Percentiles rank a stretch among this genome's conserved stretches.
Evolutionary conservation across 2,797 vertebrate species (phyloP).

Genomic region (Girardinus metallicus): DNA sequence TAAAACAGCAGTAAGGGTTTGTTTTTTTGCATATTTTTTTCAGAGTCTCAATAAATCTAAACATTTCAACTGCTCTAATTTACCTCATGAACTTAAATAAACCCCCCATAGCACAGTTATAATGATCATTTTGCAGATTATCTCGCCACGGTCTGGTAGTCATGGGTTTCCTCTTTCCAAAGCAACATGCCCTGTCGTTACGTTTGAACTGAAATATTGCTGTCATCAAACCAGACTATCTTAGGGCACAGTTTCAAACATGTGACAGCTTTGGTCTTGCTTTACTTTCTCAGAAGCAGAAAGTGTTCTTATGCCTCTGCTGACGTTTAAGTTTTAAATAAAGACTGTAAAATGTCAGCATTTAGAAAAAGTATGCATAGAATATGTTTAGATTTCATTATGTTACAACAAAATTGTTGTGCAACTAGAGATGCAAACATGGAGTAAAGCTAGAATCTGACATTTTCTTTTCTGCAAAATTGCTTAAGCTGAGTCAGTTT

Average conservation of each 20-base stretch:
- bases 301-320: neutral
- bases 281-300: neutral
- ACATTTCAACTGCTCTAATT: neutral
- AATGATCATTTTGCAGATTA: neutral
- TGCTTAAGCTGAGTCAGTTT: neutral
- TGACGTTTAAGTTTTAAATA: neutral
- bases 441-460: neutral
- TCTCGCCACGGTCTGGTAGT: neutral
- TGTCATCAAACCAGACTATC: neutral
- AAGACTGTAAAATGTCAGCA: neutral
- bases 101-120: neutral
- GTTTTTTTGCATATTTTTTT: neutral
- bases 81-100: neutral
- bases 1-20: too few species aligned
- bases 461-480: neutral
- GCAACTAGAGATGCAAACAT: neutral
- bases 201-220: neutral
- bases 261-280: conserved; percentile 1
- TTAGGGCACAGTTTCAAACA: neutral
- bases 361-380: neutral
- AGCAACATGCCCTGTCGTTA: neutral
- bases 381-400: neutral
- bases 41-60: neutral
- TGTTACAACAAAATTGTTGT: neutral
- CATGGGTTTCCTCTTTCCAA: conserved; percentile 4